Evolutionary conservation across 2,797 vertebrate genomes (phyloP), one percentile per base, ranked within the genome.

Genomic region (Characodon lateralis): DNA sequence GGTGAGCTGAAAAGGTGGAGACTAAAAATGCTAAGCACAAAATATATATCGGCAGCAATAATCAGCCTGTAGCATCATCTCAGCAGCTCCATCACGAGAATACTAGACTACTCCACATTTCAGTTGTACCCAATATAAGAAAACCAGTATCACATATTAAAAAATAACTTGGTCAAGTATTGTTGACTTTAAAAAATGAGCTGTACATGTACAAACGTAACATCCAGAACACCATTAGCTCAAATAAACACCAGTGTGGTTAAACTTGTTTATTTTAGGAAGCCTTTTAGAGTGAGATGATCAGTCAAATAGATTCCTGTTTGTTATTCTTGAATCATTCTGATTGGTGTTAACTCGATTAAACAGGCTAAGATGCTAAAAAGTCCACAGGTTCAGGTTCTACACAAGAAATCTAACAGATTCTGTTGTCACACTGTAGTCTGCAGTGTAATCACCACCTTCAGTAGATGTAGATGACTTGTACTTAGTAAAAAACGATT

Each of bases 11-110:
- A 35, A 68, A 79, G 35, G 76, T 24, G 61, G 73, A 41, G 76
- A 61, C 71, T 55, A 53, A 24, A 71, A 14, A 48, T 39, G 77
- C 73, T 84, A 89, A 92, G 89, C 90, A 93, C 90, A 91, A 90
- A 72, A 41, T 46, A 51, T 43, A 56, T 78, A 71, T 76, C 70
- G 74, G 71, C 63, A 50, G 72, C 2, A 6, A 79, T 58, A 55
- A 68, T 71, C 76, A 77, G 75, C 77, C 73, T 78, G 82, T 83
- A 85, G 83, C 79, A 26, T 83, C 43, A 16, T 61, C 72, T 66
- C 51, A 59, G 63, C 43, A 31, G 72, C 65, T 56, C 46, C 24
- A 46, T 71, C 58, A 28, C 35, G 43, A 73, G 48, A 83, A 65
- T 5, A 26, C n/a, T 2, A 48, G 53, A 83, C 18, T 22, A 43